These are phyloP conservation scores for Aporophyla nigra DNA, from an alignment of 2,888 invertebrate genomes.

Conservation along the genomic window DNA sequence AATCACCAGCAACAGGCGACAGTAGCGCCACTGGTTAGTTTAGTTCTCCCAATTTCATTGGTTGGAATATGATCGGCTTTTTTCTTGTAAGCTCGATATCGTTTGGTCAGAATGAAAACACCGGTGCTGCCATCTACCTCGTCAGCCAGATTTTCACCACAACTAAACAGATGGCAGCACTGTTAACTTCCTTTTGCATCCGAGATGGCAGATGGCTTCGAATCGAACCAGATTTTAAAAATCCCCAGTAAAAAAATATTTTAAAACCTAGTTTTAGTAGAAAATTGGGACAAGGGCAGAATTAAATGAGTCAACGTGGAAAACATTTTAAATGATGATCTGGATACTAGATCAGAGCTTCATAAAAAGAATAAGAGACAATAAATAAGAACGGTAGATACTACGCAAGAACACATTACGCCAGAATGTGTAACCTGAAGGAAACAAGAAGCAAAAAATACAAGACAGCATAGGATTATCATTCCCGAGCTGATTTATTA, in stretches of 20 bases:
- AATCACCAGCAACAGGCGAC: not conserved
- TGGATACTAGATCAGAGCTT: not conserved
- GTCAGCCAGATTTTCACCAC: not conserved
- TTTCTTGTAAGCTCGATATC: not conserved
- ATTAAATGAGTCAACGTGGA: not conserved
- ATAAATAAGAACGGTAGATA: not conserved
- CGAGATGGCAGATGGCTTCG: not conserved
- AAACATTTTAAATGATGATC: not conserved
- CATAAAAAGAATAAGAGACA: not conserved
- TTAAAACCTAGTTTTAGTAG: not conserved
- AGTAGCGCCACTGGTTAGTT: constrained; percentile 28
- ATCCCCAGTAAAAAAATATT: not conserved
- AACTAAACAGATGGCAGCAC: constrained; percentile 61
- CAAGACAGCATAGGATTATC: not conserved
- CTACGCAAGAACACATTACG: not conserved
- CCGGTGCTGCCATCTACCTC: constrained; percentile 51
- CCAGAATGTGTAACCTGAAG: not conserved
- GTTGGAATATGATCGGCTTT: not conserved
- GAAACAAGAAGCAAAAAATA: not conserved
- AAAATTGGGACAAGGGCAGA: not conserved
- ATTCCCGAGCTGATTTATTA: not conserved
- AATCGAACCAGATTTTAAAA: not conserved
- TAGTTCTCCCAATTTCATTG: not conserved
- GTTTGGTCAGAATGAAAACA: not conserved
- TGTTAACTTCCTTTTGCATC: not conserved